A percentile compares a stretch with the other conserved stretches of the same genome.
These are phyloP conservation scores for Atrichornis clamosus DNA, from an alignment of 2,113 vertebrate species.

Conservation along the genomic window DNA sequence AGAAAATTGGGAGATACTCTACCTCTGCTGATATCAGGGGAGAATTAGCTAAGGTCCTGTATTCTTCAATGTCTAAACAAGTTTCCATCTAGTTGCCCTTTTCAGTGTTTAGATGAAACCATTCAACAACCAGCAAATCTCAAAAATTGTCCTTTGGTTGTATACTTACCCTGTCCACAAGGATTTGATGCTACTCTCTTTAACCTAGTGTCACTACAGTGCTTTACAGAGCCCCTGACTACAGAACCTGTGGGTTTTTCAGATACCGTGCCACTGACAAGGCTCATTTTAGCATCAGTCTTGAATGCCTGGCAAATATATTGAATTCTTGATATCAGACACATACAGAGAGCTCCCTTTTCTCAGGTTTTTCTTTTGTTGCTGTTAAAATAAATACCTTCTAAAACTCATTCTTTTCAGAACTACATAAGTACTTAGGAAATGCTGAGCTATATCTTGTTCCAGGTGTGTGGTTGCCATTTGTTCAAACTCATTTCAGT, in stretches of 20 bases:
- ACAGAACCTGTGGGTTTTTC: neutral
- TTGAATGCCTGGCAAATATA: neutral
- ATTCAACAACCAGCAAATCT: neutral
- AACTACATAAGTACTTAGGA: neutral
- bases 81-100: neutral
- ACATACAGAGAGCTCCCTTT: neutral
- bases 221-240: neutral
- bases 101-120: neutral
- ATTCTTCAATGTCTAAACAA: neutral
- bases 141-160: neutral
- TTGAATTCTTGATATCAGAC: neutral
- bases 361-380: neutral
- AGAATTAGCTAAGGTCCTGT: neutral
- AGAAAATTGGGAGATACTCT: neutral
- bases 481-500: neutral
- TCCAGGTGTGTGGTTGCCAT: neutral
- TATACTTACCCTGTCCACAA: neutral
- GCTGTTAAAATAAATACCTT: neutral
- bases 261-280: neutral
- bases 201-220: neutral
- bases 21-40: neutral
- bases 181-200: neutral
- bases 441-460: neutral
- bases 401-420: neutral
- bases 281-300: neutral